Percentiles rank a stretch among this genome's conserved stretches.
These are phyloP conservation scores for Chaetura pelagica DNA, from an alignment of 2,113 vertebrate genomes.

Conservation along the genomic window DNA sequence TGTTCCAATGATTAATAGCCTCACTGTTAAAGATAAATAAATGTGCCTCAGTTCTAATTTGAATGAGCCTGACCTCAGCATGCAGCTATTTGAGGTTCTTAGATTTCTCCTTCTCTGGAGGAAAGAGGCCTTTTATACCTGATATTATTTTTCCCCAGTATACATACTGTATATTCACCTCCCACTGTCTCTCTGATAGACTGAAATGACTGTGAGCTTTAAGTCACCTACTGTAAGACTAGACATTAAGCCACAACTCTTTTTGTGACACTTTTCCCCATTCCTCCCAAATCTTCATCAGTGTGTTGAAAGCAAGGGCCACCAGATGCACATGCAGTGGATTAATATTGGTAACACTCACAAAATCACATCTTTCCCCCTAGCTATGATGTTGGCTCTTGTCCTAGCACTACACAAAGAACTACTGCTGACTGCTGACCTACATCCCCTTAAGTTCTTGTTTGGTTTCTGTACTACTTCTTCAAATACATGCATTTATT, in stretches of 20 bases:
- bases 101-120: background rate
- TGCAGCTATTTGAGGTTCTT: background rate
- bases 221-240: background rate
- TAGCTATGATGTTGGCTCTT: background rate
- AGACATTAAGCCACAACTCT: background rate
- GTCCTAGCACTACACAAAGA: background rate
- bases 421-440: background rate
- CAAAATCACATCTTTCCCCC: background rate
- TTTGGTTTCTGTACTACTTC: background rate
- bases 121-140: background rate
- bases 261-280: background rate
- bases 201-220: background rate
- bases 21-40: constrained; percentile 40
- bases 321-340: background rate
- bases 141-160: background rate
- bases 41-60: constrained; percentile 1
- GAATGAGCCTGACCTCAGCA: constrained; percentile 48
- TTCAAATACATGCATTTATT: background rate
- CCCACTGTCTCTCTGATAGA: background rate
- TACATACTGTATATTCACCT: background rate
- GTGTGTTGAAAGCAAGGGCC: background rate
- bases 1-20: constrained; percentile 54
- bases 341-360: background rate
- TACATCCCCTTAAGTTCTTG: background rate
- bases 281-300: background rate